A percentile compares a stretch with the other conserved stretches of the same genome.
phyloP scores from a whole-genome alignment of 2,888 invertebrate genomes.

The Erebia epiphron region DNA sequence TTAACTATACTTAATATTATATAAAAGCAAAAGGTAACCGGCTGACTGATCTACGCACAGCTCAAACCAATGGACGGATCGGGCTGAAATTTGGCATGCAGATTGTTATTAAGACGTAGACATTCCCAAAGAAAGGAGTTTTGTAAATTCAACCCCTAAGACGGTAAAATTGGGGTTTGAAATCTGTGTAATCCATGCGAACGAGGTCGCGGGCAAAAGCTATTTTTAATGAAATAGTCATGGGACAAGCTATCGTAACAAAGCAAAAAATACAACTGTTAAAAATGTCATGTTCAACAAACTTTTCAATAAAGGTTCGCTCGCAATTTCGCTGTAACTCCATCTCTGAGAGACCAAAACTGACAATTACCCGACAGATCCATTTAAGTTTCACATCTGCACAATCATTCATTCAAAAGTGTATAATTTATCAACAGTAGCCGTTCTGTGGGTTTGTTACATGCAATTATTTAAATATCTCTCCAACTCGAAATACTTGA shows the following conservation, averaged over 20 bases:
- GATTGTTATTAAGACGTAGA: too few species aligned
- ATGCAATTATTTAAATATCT: slow-evolving; percentile 34
- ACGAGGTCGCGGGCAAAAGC: too few species aligned
- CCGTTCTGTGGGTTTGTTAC: slow-evolving; percentile 27
- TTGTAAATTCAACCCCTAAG: too few species aligned
- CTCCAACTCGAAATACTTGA: slow-evolving; percentile 25
- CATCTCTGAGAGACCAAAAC: slow-evolving; percentile 11
- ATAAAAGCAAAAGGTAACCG: too few species aligned
- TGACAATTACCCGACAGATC: slow-evolving; percentile 33
- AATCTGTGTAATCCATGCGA: too few species aligned
- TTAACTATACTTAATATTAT: too few species aligned
- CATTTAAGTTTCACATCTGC: slow-evolving; percentile 24
- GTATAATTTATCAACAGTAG: slow-evolving; percentile 38
- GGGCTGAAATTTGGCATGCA: too few species aligned
- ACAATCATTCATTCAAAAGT: slow-evolving; percentile 28
- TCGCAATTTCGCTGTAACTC: slow-evolving; percentile 8
- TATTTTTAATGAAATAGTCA: not conserved
- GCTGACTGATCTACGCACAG: too few species aligned
- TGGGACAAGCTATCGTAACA: not conserved
- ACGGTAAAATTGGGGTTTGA: too few species aligned
- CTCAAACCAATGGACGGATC: too few species aligned
- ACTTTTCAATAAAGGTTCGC: not conserved
- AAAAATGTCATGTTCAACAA: slow-evolving; percentile 4
- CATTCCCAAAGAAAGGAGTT: too few species aligned
- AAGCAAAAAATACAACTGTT: not conserved